Evolutionary conservation across 2,888 invertebrate genomes (phyloP).

Genomic region (Eumacrocentrus americanus): DNA sequence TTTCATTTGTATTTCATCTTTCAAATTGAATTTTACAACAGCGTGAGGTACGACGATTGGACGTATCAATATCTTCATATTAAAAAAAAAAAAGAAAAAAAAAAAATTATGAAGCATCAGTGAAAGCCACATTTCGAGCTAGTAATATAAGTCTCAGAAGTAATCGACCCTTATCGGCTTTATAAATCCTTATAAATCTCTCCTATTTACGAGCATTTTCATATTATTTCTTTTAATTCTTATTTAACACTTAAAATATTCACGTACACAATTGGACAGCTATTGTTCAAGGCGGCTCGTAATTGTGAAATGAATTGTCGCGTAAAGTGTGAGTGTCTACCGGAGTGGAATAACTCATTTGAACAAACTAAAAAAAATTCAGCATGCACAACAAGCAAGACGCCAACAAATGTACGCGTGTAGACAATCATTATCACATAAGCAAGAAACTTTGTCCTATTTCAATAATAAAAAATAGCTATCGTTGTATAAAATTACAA

Average conservation of each 20-base stretch:
- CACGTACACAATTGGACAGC: neutral
- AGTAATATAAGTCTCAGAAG: neutral
- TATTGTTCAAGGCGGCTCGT: conserved; percentile 1
- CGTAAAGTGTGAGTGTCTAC: conserved; percentile 2
- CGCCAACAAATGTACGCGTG: too few relatives aligned
- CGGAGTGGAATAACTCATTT: neutral
- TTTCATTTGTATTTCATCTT: too few relatives aligned
- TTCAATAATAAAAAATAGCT: too few relatives aligned
- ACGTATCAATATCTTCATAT: too few relatives aligned
- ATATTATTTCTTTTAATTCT: conserved; percentile 1
- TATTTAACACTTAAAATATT: neutral
- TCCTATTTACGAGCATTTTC: neutral
- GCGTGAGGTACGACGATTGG: too few relatives aligned
- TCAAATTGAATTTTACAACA: too few relatives aligned
- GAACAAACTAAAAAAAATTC: neutral
- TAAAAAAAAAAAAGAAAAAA: neutral
- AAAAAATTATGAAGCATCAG: conserved; percentile 27
- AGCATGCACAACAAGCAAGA: too few relatives aligned
- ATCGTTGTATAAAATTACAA: too few relatives aligned
- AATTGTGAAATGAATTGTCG: conserved; percentile 15
- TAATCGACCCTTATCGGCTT: neutral
- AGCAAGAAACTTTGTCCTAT: too few relatives aligned
- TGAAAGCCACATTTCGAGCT: conserved; percentile 27
- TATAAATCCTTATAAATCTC: neutral
- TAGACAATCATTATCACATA: too few relatives aligned